A percentile compares a stretch with the other conserved stretches of the same genome.
Conservation (phyloP, 1,140 invertebrate species). For the Ctenoplectra terminalis region DNA sequence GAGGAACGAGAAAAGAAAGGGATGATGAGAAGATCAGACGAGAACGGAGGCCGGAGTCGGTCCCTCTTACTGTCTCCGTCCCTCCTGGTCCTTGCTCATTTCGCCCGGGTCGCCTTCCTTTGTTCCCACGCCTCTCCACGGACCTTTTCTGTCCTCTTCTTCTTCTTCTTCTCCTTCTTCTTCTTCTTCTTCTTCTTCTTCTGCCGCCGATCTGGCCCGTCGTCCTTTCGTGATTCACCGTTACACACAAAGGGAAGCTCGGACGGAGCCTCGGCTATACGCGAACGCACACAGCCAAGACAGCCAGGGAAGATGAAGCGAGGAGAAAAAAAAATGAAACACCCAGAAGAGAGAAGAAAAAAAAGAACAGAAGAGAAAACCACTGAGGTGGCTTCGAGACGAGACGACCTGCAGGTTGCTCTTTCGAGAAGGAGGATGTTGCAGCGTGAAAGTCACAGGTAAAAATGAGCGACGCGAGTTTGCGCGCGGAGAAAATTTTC, state of each 20-base stretch:
- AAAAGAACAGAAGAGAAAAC: slow-evolving; percentile 46
- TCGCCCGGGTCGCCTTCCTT: slow-evolving; percentile 70
- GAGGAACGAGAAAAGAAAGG: slow-evolving; percentile 39
- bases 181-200: slow-evolving; percentile 30
- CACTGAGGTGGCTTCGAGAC: slow-evolving; percentile 48
- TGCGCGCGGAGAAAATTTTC: background rate
- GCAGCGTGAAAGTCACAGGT: slow-evolving; percentile 46
- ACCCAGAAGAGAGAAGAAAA: slow-evolving; percentile 32
- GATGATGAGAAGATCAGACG: slow-evolving; percentile 59
- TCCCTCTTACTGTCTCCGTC: slow-evolving; percentile 13
- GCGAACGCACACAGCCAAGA: slow-evolving; percentile 34
- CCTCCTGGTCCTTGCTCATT: slow-evolving; percentile 26
- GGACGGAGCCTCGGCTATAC: slow-evolving; percentile 51
- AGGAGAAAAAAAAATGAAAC: slow-evolving; percentile 33
- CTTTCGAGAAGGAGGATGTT: slow-evolving; percentile 35
- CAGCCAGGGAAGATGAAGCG: slow-evolving; percentile 26
- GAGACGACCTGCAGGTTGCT: slow-evolving; percentile 46
- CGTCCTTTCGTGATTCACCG: slow-evolving; percentile 75
- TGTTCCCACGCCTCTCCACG: slow-evolving; percentile 76
- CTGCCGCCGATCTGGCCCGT: slow-evolving; percentile 57
- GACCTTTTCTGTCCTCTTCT: slow-evolving; percentile 35
- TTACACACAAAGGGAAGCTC: slow-evolving; percentile 74
- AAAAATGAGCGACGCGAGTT: slow-evolving; percentile 48
- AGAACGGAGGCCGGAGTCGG: slow-evolving; percentile 19
- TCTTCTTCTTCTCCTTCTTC: slow-evolving; percentile 22